Evolutionary conservation across 2,888 invertebrate species (phyloP).

Genomic region (Lasius fuliginosus): DNA sequence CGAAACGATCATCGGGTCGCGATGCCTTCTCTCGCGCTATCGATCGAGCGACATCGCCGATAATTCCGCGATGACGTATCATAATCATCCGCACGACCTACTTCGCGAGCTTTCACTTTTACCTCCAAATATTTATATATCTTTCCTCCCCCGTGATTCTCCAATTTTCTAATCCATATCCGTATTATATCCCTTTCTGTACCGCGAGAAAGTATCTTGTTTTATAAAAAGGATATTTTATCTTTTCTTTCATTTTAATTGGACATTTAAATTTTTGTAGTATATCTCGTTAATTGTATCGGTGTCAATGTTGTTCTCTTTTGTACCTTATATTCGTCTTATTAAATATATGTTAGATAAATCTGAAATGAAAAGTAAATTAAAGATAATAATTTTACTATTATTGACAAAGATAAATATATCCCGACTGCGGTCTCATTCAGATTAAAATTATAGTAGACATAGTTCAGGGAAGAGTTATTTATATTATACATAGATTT

Average conservation of each 20-base stretch:
- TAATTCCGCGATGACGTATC: conserved; percentile 38
- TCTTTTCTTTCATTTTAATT: not conserved
- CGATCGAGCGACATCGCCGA: conserved; percentile 38
- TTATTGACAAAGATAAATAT: not conserved
- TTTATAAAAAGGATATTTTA: not conserved
- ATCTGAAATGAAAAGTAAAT: not conserved
- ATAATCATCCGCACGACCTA: conserved; percentile 45
- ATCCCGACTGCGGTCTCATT: not conserved
- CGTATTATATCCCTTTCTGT: not conserved
- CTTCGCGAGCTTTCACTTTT: conserved; percentile 56
- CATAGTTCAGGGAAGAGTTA: not conserved
- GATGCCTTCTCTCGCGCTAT: conserved; percentile 40
- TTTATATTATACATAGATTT: not conserved
- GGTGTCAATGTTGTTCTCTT: not conserved
- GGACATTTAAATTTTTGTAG: not conserved
- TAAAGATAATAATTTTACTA: not conserved
- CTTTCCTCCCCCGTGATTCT: conserved; percentile 21
- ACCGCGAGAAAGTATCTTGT: not conserved
- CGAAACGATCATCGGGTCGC: conserved; percentile 12
- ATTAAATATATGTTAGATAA: not conserved
- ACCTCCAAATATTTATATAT: conserved; percentile 46
- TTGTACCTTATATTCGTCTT: not conserved
- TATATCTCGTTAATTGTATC: not conserved
- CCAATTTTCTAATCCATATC: conserved; percentile 13
- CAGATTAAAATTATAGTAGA: not conserved